phyloP scores from a whole-genome alignment of 2,797 vertebrate species.

The Streptopelia turtur region DNA sequence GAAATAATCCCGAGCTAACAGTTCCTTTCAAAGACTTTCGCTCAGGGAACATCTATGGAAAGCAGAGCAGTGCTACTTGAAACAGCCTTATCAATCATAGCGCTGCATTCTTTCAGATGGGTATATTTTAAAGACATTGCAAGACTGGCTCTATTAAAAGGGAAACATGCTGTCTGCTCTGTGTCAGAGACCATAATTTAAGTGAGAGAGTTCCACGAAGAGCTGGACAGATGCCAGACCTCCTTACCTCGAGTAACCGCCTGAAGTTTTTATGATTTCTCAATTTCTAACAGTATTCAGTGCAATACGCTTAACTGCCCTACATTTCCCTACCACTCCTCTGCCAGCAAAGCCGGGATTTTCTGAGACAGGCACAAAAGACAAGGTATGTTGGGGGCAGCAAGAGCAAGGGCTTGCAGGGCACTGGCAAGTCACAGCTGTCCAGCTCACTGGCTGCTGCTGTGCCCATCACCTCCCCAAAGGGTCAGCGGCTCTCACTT shows the following conservation, averaged over 20 bases:
- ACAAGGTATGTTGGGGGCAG: background rate
- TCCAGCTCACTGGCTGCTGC: fast-evolving
- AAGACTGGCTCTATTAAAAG: background rate
- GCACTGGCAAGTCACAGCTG: background rate
- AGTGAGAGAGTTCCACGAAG: background rate
- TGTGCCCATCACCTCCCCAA: background rate
- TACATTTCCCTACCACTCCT: background rate
- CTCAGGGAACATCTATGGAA: background rate
- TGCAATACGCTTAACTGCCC: background rate
- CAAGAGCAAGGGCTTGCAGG: background rate
- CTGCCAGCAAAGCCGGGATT: background rate
- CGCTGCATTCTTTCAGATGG: background rate
- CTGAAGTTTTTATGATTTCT: background rate
- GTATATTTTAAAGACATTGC: background rate
- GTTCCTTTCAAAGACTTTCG: background rate
- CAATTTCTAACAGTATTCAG: background rate
- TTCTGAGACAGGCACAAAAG: background rate
- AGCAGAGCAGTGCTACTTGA: background rate
- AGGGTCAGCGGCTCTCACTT: fast-evolving
- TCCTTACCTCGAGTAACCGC: background rate
- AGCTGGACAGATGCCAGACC: slow-evolving; percentile 10
- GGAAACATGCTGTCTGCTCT: slow-evolving; percentile 10
- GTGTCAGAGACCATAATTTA: slow-evolving; percentile 19
- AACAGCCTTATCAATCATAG: slow-evolving; percentile 2
- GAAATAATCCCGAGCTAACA: slow-evolving; percentile 33